Evolutionary conservation across 2,113 vertebrate species (phyloP).

Genomic region (Strigops habroptila): DNA sequence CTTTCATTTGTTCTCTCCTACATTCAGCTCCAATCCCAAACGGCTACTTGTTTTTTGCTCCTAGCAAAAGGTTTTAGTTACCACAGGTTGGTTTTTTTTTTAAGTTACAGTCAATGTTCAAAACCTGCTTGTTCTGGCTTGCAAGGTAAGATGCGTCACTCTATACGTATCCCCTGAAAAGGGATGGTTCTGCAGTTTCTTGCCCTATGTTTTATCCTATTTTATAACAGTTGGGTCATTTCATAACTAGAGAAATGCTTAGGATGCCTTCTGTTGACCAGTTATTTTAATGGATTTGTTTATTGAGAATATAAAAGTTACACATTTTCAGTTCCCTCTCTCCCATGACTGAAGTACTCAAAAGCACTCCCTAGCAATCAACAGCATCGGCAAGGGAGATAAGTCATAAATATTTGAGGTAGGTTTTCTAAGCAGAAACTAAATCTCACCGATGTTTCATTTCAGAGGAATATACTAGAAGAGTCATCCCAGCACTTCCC

Average conservation of each 20-base stretch:
- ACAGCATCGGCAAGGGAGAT: background rate
- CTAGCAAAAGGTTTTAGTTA: background rate
- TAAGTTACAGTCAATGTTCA: background rate
- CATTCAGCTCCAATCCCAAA: background rate
- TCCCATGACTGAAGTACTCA: background rate
- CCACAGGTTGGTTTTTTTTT: background rate
- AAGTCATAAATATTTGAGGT: background rate
- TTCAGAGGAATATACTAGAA: background rate
- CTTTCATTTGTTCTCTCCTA: background rate
- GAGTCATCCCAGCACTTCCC: background rate
- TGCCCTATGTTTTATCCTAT: background rate
- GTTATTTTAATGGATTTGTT: background rate
- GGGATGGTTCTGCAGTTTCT: background rate
- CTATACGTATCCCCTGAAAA: background rate
- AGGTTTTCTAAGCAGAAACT: background rate
- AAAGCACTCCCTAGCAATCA: background rate
- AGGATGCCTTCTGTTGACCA: background rate
- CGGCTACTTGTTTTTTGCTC: background rate
- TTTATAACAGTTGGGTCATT: background rate
- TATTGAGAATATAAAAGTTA: background rate
- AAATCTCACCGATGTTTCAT: background rate
- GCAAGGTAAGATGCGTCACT: background rate
- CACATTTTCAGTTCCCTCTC: rapidly evolving
- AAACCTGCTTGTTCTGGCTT: background rate
- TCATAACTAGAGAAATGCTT: background rate